Conservation (phyloP, 2,797 vertebrate genomes). For the Enoplosus armatus region DNA sequence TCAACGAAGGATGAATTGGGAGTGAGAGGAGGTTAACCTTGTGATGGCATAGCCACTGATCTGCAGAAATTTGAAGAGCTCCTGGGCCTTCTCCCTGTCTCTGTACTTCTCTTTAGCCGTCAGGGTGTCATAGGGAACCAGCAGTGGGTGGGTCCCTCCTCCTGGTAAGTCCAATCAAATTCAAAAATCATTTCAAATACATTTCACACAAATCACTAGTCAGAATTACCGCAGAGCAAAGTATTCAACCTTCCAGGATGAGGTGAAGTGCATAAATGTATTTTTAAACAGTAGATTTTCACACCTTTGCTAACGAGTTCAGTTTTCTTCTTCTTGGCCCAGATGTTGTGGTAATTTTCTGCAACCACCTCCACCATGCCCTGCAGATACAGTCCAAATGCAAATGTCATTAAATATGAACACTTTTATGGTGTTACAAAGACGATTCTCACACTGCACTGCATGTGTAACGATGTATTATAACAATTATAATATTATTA, state of each 20-base stretch:
- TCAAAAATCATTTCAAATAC: not conserved
- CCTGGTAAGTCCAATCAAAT: conserved; percentile 78
- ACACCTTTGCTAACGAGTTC: conserved; percentile 95
- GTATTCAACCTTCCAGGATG: too few relatives aligned
- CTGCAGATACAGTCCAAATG: conserved; percentile 72
- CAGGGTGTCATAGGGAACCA: conserved; percentile 97
- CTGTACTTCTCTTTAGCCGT: conserved; percentile 98
- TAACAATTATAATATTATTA: not conserved
- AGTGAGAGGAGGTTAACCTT: conserved; percentile 82
- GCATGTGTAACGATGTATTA: too few relatives aligned
- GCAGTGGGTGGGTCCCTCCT: conserved; percentile 93
- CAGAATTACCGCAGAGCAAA: not conserved
- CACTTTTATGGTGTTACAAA: not conserved
- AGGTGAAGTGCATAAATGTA: too few relatives aligned
- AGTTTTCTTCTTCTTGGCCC: conserved; percentile 98
- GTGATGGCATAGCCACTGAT: conserved; percentile 92
- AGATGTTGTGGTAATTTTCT: conserved; percentile 99
- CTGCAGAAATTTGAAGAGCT: conserved; percentile 96
- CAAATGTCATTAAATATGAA: not conserved
- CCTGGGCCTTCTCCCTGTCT: conserved; percentile 97
- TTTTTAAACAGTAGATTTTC: not conserved
- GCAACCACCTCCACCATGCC: conserved; percentile 97
- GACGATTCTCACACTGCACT: not conserved
- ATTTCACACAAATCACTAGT: not conserved
- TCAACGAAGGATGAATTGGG: not conserved